Evolutionary conservation across 2,888 invertebrate genomes (phyloP).

Genomic region (Brenthis ino): DNA sequence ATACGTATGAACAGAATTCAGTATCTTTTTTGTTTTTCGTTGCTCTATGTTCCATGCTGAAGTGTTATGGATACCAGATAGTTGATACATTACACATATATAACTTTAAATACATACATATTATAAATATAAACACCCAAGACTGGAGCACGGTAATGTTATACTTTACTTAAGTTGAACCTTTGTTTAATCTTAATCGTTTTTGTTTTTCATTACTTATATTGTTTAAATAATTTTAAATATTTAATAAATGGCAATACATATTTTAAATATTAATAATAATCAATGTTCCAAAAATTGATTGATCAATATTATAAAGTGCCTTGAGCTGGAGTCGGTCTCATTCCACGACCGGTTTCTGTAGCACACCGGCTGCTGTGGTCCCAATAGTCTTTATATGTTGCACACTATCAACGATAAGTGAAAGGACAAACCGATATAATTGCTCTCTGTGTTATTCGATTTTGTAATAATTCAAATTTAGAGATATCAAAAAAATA

Average conservation of each 20-base stretch:
- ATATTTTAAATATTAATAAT: conserved; percentile 19
- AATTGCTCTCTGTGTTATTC: conserved; percentile 73
- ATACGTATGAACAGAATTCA: too few relatives aligned
- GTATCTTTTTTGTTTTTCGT: too few relatives aligned
- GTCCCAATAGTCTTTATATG: conserved; percentile 60
- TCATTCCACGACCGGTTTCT: conserved; percentile 77
- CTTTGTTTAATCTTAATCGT: too few relatives aligned
- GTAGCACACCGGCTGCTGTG: conserved; percentile 67
- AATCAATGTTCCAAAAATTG: conserved; percentile 66
- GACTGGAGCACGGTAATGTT: too few relatives aligned
- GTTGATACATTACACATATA: too few relatives aligned
- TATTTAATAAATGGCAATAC: background rate
- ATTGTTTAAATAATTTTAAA: background rate
- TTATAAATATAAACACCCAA: too few relatives aligned
- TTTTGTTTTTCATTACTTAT: too few relatives aligned
- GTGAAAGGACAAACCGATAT: conserved; percentile 77
- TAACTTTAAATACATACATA: too few relatives aligned
- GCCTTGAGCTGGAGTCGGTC: conserved; percentile 73
- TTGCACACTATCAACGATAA: conserved; percentile 60
- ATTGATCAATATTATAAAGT: conserved; percentile 78
- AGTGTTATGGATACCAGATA: too few relatives aligned
- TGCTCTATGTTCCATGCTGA: too few relatives aligned
- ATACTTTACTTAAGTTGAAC: too few relatives aligned
- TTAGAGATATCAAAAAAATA: conserved; percentile 11
- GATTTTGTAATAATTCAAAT: conserved; percentile 52